Evolutionary conservation across 2,888 invertebrate genomes (phyloP), one percentile per base, ranked within the genome.

Genomic region (Lithosia quadra): DNA sequence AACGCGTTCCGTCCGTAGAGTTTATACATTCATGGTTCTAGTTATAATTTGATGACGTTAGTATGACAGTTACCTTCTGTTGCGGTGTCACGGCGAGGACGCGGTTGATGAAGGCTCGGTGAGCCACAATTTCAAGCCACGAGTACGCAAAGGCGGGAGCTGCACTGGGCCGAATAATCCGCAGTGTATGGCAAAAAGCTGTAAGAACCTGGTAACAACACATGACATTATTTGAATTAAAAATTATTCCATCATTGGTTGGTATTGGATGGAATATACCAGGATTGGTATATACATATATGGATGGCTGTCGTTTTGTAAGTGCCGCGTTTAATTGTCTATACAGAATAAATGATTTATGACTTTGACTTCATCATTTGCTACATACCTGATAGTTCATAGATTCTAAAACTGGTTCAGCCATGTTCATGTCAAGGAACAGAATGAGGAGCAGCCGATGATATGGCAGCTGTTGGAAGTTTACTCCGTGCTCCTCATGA

Each of bases 81-180:
- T 98, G 98, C 8, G 98, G 98, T 15, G 98, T 98, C 69, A 97
- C 96, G 0, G 98, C 98, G 36, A 99, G 95, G 93, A 99, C 98
- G 67, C 99, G 96, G 65, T 99, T 99, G 86, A 99, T 97, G 91
- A 99, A 99, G 0, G 98, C 97, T 67, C 99, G 96, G 92, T 99
- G 99, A 0, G 99, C 99, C 56, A 99, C 98, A 61, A 99, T 95
- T 91, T 99, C 99, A 69, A 99, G 95, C 99, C 99, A 99, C 2
- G 99, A 98, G 91, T 98, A 99, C 69, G 99, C 98, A 92, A 99
- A 99, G 0, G 98, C 99, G 0, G 99, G 99, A 0, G 98, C 99
- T 82, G 98, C 97, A 60, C 97, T 96, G 13, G 99, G 99, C 68
- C 99, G 96, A 77, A 99, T 95, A 81, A 99, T 97, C 86, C 99